Base-by-base conservation (phyloP, 2,888 invertebrate species). In the Drosophila meridiana region DNA sequence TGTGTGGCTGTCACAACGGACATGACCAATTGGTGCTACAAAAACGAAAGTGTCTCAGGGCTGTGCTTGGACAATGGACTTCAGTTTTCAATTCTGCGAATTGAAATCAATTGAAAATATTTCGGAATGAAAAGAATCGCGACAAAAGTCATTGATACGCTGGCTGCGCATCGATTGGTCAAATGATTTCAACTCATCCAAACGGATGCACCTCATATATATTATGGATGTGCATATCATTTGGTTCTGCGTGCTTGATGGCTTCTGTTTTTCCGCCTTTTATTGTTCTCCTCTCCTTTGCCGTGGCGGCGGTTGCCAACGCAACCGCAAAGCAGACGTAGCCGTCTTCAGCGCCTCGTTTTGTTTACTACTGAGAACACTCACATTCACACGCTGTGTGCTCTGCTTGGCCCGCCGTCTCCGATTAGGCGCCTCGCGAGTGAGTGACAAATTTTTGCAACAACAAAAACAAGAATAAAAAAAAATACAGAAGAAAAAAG, bases 41-140 rank as follows among this genome's bases (percentile, higher is more conserved):
- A 48, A n/a, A 32, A 30, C 6, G 38, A 36, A n/a, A 38, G 28
- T 59, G 47, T 59, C 48, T 57, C 42, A 32, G 47, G 56, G 68
- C 9, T 50, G 28, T 40, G 48, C 45, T 57, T 65, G 79, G 56
- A 53, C 65, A 56, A 36, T 60, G 42, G 61, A 66, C 86, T 83
- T 90, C 90, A 87, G 87, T 87, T 87, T 88, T 83, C 87, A 89
- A 90, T 89, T 87, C 87, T 69, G 62, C 34, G 83, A 87, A 87
- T 89, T 88, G 87, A 48, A 65, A 88, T 85, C 81, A 87, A 87
- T 85, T 78, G 61, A 72, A 74, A 42, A 28, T 58, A 67, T 72
- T 78, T 58, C 38, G 74, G 26, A 52, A 28, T 47, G 28, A 43
- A 56, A 62, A 73, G 68, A 40, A 5, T 59, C 32, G 14, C 6